These are phyloP conservation scores for Thaumatotibia leucotreta DNA, from an alignment of 1,140 invertebrate species.

Conservation along the genomic window DNA sequence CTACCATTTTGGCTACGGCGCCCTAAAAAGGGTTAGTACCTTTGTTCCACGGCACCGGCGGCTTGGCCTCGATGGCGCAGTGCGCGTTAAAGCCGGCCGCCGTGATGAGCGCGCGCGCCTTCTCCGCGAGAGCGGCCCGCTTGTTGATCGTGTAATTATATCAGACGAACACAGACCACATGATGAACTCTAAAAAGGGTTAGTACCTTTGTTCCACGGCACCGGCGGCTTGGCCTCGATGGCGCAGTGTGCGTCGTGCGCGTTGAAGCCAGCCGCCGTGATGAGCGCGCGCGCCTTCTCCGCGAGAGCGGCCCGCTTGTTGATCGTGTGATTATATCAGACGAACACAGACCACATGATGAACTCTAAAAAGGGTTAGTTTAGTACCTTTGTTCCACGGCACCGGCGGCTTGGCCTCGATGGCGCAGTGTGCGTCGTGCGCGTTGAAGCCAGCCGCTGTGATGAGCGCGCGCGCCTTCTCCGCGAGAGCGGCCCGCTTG, in stretches of 20 bases:
- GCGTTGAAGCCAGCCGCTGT: conserved; percentile 86
- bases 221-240: conserved; percentile 93
- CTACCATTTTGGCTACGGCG: no score
- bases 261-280: conserved; percentile 84
- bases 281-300: conserved; percentile 85
- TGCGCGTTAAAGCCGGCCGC: conserved; percentile 87
- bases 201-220: conserved; percentile 89
- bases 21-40: conserved; percentile 52
- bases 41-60: conserved; percentile 94
- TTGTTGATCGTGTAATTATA: no score
- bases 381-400: conserved; percentile 89
- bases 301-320: conserved; percentile 80
- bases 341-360: conserved; percentile 83
- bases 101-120: conserved; percentile 84
- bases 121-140: conserved; percentile 80
- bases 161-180: conserved; percentile 85
- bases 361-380: not conserved
- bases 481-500: conserved; percentile 80
- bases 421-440: conserved; percentile 87
- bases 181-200: no score
- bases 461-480: conserved; percentile 84
- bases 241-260: conserved; percentile 87
- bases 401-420: conserved; percentile 92
- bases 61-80: conserved; percentile 91
- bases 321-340: no score